Evolutionary conservation across 2,797 vertebrate species (phyloP).

Genomic region (Labroides dimidiatus): DNA sequence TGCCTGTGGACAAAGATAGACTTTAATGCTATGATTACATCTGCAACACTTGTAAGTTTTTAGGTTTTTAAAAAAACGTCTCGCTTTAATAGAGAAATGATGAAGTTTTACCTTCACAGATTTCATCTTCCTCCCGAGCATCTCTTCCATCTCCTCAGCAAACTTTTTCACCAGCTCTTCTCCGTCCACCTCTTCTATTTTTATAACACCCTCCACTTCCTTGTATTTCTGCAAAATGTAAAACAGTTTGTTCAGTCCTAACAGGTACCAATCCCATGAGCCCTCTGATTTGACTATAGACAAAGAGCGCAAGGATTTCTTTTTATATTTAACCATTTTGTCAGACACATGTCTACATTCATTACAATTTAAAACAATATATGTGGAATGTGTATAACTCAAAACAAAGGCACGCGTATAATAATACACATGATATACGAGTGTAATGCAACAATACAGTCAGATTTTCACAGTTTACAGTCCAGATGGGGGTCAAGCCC

Average conservation of each 20-base stretch:
- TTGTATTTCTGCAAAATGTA: slow-evolving; percentile 90
- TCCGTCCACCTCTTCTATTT: slow-evolving; percentile 92
- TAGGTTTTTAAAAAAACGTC: too few relatives aligned
- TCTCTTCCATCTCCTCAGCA: slow-evolving; percentile 95
- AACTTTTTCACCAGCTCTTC: slow-evolving; percentile 91
- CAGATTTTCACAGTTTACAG: not conserved
- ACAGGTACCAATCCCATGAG: not conserved
- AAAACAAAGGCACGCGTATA: not conserved
- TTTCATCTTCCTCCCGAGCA: slow-evolving; percentile 95
- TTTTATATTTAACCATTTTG: not conserved
- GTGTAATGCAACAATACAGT: not conserved
- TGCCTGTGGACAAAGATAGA: not conserved
- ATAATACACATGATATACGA: not conserved
- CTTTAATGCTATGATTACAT: not conserved
- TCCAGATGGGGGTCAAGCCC: slow-evolving; percentile 29
- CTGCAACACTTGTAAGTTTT: not conserved
- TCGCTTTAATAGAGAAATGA: too few relatives aligned
- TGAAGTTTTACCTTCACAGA: slow-evolving; percentile 91
- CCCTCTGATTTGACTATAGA: too few relatives aligned
- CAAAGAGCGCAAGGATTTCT: too few relatives aligned
- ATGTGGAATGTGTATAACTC: too few relatives aligned
- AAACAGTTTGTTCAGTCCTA: not conserved
- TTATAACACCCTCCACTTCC: slow-evolving; percentile 89
- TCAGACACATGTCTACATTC: not conserved
- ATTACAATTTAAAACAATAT: slow-evolving; percentile 1